These are phyloP conservation scores for Hesperophylax magnus DNA, from an alignment of 1,140 invertebrate species.

Conservation along the genomic window DNA sequence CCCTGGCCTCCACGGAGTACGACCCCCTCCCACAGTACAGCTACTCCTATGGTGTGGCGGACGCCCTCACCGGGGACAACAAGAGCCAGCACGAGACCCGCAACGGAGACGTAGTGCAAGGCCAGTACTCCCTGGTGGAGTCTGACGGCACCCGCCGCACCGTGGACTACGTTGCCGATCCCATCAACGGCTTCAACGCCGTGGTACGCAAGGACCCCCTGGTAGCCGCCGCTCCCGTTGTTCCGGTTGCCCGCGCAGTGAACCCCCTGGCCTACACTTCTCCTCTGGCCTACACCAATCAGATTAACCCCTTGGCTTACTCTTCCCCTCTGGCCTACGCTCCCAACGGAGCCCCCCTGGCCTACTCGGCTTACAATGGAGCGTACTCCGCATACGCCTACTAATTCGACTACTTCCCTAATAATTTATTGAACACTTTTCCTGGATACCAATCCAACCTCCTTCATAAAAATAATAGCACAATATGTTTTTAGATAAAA, in stretches of 20 bases:
- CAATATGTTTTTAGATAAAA: no score
- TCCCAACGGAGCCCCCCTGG: background rate
- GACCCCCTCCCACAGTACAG: slow-evolving; percentile 34
- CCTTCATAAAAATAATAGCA: no score
- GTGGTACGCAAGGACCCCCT: slow-evolving; percentile 55
- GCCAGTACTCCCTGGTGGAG: slow-evolving; percentile 73
- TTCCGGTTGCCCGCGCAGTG: slow-evolving; percentile 22
- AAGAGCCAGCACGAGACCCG: slow-evolving; percentile 75
- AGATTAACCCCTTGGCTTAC: slow-evolving; percentile 43
- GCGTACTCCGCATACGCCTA: slow-evolving; percentile 46
- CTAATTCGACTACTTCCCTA: background rate
- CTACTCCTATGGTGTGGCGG: slow-evolving; percentile 74
- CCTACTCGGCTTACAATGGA: slow-evolving; percentile 14
- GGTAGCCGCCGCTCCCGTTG: slow-evolving; percentile 71
- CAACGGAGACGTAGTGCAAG: slow-evolving; percentile 74
- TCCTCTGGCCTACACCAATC: slow-evolving; percentile 37
- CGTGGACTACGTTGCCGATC: slow-evolving; percentile 74
- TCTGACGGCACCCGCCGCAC: slow-evolving; percentile 73
- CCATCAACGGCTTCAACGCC: slow-evolving; percentile 70
- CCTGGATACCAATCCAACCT: background rate
- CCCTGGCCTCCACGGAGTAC: slow-evolving; percentile 56
- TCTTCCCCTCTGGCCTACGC: slow-evolving; percentile 46
- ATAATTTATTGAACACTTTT: background rate
- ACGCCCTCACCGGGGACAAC: slow-evolving; percentile 74
- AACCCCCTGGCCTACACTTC: slow-evolving; percentile 11